Evolutionary conservation across 2,113 vertebrate genomes (phyloP).

Genomic region (Myotis yumanensis): DNA sequence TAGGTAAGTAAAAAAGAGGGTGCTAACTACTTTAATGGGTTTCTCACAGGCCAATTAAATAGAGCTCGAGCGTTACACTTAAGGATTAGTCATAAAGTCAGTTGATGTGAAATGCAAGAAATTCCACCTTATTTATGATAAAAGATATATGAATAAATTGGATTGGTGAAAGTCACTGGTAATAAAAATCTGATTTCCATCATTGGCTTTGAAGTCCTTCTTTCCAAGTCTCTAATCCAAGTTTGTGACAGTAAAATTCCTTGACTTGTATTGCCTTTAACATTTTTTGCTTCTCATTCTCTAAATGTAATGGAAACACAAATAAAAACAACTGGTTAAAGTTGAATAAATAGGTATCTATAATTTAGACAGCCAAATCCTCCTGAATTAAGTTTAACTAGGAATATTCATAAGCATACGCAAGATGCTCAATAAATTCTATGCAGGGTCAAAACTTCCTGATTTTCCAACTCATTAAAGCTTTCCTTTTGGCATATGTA

Average conservation of each 20-base stretch:
- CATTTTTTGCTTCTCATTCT: not conserved
- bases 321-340: not conserved
- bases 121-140: not conserved
- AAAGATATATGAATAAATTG: not conserved
- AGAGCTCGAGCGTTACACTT: not conserved
- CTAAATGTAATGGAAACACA: not conserved
- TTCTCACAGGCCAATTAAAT: slow-evolving; percentile 25
- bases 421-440: not conserved
- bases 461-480: not conserved
- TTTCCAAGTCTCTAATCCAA: not conserved
- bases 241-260: slow-evolving; percentile 4
- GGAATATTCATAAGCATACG: not conserved
- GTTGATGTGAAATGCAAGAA: not conserved
- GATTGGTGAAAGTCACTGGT: not conserved
- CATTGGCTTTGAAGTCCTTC: not conserved
- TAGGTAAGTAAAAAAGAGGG: not conserved
- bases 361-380: not conserved
- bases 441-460: not conserved
- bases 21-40: not conserved
- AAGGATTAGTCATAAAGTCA: not conserved
- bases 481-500: not conserved
- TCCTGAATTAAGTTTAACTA: not conserved
- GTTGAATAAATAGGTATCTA: not conserved
- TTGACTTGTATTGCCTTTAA: not conserved
- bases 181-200: slow-evolving; percentile 13